Evolutionary conservation across 1,140 invertebrate genomes (phyloP), one percentile per base, ranked within the genome.

Genomic region (Copidosoma floridanum): DNA sequence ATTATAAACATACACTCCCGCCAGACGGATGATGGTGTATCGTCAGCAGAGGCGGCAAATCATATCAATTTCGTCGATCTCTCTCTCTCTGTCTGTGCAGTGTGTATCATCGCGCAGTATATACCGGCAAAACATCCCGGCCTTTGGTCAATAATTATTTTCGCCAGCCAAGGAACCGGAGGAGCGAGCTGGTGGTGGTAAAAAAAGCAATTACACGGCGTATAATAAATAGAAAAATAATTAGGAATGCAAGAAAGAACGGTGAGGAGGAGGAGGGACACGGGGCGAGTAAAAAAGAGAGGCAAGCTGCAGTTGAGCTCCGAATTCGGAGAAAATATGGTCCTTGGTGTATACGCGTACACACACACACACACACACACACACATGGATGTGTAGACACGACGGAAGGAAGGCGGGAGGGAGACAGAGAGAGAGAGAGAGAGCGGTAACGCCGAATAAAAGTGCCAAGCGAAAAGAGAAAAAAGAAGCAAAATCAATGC

Each of bases 161-260:
- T 20, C 46, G 46, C 14, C 8, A 11, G 21, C 7, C 40, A 21
- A 37, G 26, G 3, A 24, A n/a, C 2, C 4, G 23, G 20, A 24
- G 46, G n/a, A 27, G 24, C 44, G 21, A 7, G 26, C 24, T 14
- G 32, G 32, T 14, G 8, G 7, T 7, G 32, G 32, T 7, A 26
- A 53, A 60, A 53, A 44, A 46, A 47, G 57, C 54, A 61, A 61
- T 54, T 54, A 51, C 43, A 61, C 40, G 44, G 58, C 51, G 51
- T 44, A 54, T 54, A 54, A 61, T 54, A 61, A 61, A 61, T 61
- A 54, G 58, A 54, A 61, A 54, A 61, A 53, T 61, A 61, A 61
- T 61, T 61, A 48, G 43, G 51, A 61, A 54, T 47, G 46, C 51
- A 32, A 24, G 40, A 27, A 27, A 16, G 38, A 35, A 16, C 20